phyloP scores from a whole-genome alignment of 2,888 invertebrate species.

The Saturnia japonica region DNA sequence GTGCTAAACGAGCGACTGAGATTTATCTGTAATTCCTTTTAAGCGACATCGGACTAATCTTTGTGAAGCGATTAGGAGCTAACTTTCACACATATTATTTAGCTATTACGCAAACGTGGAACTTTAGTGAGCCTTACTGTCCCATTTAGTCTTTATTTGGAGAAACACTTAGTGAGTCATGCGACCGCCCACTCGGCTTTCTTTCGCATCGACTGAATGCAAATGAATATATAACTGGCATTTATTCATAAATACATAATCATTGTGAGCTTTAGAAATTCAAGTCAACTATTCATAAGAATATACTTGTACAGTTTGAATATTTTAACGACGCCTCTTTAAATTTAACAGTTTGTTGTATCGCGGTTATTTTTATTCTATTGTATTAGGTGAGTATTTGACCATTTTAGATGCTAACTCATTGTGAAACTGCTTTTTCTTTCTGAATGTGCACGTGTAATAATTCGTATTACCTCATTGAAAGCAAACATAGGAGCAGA shows the following conservation, averaged over 20 bases:
- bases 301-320: background rate
- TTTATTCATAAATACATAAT: constrained; percentile 7
- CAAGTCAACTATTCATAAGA: background rate
- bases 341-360: background rate
- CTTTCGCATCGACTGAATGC: constrained; percentile 17
- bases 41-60: constrained; percentile 39
- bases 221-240: constrained; percentile 10
- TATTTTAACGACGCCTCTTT: background rate
- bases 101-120: constrained; percentile 54
- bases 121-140: constrained; percentile 22
- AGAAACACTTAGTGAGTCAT: constrained; percentile 49
- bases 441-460: no score
- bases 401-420: no score
- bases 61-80: constrained; percentile 45
- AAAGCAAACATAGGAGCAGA: no score
- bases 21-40: constrained; percentile 21
- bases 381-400: background rate
- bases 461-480: no score
- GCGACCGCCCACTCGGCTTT: constrained; percentile 30
- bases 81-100: constrained; percentile 56
- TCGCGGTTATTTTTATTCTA: background rate
- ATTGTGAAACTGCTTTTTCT: no score
- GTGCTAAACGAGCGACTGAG: constrained; percentile 12
- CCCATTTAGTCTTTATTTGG: constrained; percentile 46
- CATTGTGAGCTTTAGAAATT: background rate